phyloP scores from a whole-genome alignment of 1,140 invertebrate species.

The Drusus annulatus region DNA sequence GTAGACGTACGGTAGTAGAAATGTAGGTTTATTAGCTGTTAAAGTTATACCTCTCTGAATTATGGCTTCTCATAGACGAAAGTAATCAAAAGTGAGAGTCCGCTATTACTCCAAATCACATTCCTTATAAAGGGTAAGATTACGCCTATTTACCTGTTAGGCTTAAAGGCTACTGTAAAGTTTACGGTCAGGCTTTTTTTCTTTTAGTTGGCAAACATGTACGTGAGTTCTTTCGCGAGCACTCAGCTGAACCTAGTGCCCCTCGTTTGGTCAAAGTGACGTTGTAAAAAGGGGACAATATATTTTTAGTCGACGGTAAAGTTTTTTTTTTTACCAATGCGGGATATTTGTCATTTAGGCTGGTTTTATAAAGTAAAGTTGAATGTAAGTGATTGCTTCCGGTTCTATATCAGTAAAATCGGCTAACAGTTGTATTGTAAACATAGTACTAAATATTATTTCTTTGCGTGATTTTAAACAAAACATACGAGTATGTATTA shows the following conservation, averaged over 20 bases:
- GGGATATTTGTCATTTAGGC: no score
- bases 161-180: constrained; percentile 32
- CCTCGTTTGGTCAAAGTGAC: background rate
- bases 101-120: constrained; percentile 33
- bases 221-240: constrained; percentile 10
- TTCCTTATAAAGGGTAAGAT: constrained; percentile 32
- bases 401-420: no score
- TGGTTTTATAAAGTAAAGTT: no score
- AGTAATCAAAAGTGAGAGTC: constrained; percentile 37
- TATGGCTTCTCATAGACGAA: constrained; percentile 29
- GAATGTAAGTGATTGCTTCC: no score
- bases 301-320: background rate
- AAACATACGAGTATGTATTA: no score
- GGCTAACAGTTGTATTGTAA: no score
- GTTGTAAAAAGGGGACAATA: background rate
- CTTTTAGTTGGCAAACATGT: constrained; percentile 30
- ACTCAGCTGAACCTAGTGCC: background rate
- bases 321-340: no score
- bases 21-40: constrained; percentile 9
- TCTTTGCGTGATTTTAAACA: no score
- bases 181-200: constrained; percentile 34
- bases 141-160: constrained; percentile 34
- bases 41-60: constrained; percentile 14
- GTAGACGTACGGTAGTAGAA: no score
- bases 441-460: no score